Percentiles rank a stretch among this genome's conserved stretches.
Conservation (phyloP, 1,140 invertebrate species). For the Ruditapes philippinarum region DNA sequence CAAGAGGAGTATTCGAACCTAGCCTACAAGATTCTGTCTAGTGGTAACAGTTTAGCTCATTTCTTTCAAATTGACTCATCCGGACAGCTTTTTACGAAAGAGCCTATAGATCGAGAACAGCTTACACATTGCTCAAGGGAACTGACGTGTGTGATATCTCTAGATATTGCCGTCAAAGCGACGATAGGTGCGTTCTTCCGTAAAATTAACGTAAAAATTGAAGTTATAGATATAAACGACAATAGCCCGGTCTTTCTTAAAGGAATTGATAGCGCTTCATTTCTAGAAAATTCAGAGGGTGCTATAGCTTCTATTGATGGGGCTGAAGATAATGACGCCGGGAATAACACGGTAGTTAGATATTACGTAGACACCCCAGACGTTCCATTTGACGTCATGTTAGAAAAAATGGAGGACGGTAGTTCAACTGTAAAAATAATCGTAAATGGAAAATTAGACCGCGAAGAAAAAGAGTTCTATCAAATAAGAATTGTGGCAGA, state of each 20-base stretch:
- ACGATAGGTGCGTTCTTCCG: constrained; percentile 76
- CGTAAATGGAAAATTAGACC: constrained; percentile 89
- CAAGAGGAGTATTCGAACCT: constrained; percentile 66
- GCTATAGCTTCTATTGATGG: constrained; percentile 68
- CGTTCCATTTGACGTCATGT: constrained; percentile 74
- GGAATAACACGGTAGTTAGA: constrained; percentile 74
- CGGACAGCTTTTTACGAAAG: constrained; percentile 69
- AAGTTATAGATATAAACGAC: constrained; percentile 95
- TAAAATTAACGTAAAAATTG: constrained; percentile 89
- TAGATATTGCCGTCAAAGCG: constrained; percentile 75
- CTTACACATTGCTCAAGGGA: constrained; percentile 67
- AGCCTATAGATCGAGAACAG: constrained; percentile 69
- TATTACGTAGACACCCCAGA: constrained; percentile 69
- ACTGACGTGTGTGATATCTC: constrained; percentile 65
- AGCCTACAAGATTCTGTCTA: constrained; percentile 64
- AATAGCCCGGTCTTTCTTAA: constrained; percentile 93
- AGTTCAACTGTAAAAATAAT: constrained; percentile 74
- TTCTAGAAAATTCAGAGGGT: constrained; percentile 74
- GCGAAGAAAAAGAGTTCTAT: constrained; percentile 96
- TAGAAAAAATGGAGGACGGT: constrained; percentile 71
- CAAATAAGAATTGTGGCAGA: constrained; percentile 94
- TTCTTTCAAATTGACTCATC: constrained; percentile 68
- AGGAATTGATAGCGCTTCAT: constrained; percentile 1
- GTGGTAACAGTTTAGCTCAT: constrained; percentile 64
- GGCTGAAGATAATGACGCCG: constrained; percentile 78